Evolutionary conservation across 2,113 vertebrate genomes (phyloP).

Genomic region (Epinephelus lanceolatus): DNA sequence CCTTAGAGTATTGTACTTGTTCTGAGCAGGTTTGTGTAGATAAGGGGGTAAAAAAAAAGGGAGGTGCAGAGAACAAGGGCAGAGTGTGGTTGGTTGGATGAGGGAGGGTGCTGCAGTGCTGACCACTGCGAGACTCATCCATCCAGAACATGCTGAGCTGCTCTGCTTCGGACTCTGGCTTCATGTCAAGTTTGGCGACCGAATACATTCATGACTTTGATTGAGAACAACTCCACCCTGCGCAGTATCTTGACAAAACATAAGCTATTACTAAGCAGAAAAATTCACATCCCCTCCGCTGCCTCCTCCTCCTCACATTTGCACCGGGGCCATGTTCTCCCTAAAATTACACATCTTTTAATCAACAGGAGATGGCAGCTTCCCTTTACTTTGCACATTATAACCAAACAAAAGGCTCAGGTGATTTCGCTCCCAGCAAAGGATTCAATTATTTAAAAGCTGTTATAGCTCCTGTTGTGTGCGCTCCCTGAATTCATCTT

Average conservation of each 20-base stretch:
- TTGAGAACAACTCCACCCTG: slow-evolving; percentile 44
- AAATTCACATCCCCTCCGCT: slow-evolving; percentile 7
- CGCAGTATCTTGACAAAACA: slow-evolving; percentile 5
- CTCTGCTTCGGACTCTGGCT: slow-evolving; percentile 53
- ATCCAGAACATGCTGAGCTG: slow-evolving; percentile 69
- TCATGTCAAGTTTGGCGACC: slow-evolving; percentile 53
- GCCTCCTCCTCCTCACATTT: slow-evolving; percentile 2
- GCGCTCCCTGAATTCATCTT: slow-evolving; percentile 45
- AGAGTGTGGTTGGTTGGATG: slow-evolving; percentile 1
- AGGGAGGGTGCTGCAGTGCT: slow-evolving; percentile 66
- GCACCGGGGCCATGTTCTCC: not conserved
- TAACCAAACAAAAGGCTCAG: slow-evolving; percentile 46
- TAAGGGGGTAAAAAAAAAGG: slow-evolving; percentile 1
- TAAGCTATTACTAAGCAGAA: slow-evolving; percentile 27
- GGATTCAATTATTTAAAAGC: slow-evolving; percentile 69
- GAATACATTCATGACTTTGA: slow-evolving; percentile 31
- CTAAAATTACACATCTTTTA: slow-evolving; percentile 43
- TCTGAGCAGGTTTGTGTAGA: slow-evolving; percentile 14
- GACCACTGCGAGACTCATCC: slow-evolving; percentile 70
- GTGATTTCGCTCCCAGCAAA: slow-evolving; percentile 31
- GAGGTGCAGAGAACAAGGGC: slow-evolving; percentile 27
- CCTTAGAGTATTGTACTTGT: slow-evolving; percentile 10
- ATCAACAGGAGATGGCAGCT: slow-evolving; percentile 39
- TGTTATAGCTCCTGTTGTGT: slow-evolving; percentile 55
- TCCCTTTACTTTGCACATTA: slow-evolving; percentile 56